These are phyloP conservation scores for Caradrina clavipalpis DNA, from an alignment of 2,888 invertebrate species.

Conservation along the genomic window DNA sequence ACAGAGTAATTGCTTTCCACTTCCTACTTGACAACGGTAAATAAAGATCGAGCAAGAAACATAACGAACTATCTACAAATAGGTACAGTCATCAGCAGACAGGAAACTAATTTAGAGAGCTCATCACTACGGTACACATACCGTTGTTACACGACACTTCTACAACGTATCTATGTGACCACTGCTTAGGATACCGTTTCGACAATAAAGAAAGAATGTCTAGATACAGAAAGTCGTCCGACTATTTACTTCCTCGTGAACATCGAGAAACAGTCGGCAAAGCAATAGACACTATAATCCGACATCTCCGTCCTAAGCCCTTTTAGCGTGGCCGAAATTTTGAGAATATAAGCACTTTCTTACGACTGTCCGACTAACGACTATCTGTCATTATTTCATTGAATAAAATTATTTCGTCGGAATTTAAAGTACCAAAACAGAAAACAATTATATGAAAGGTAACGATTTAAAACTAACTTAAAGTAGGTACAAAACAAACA, in stretches of 20 bases:
- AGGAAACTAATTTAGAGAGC: constrained; percentile 43
- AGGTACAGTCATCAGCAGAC: constrained; percentile 1
- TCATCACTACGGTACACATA: constrained; percentile 34
- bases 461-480: too few species aligned
- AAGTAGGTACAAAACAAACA: too few species aligned
- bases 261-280: neutral
- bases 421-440: too few species aligned
- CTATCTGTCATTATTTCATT: too few species aligned
- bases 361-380: too few species aligned
- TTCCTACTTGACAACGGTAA: constrained; percentile 35
- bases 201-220: neutral
- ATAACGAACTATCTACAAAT: constrained; percentile 1
- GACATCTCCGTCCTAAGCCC: too few species aligned
- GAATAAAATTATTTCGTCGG: too few species aligned
- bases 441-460: too few species aligned
- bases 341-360: too few species aligned
- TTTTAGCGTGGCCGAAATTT: too few species aligned
- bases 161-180: constrained; percentile 4
- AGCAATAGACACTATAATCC: neutral
- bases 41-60: constrained; percentile 25
- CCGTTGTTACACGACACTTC: constrained; percentile 33
- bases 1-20: neutral
- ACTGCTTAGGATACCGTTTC: constrained; percentile 12
- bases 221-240: neutral
- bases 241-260: too few species aligned